phyloP scores from a whole-genome alignment of 2,888 invertebrate genomes.

The Philopedon plagiatum region DNA sequence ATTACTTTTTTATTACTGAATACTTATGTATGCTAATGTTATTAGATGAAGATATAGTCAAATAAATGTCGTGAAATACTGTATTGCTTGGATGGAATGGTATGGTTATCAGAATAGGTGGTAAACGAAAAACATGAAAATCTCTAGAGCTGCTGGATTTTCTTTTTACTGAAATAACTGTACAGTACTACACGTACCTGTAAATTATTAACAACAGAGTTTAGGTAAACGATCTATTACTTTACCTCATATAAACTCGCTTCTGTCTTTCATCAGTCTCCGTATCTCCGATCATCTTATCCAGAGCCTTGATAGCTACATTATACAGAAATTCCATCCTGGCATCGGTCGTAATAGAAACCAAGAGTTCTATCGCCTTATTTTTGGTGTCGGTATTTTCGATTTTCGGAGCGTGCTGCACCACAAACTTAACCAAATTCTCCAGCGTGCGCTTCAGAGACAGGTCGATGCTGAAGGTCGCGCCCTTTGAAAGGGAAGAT shows the following conservation, averaged over 20 bases:
- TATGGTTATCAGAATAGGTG: too few species aligned
- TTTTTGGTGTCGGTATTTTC: conserved; percentile 77
- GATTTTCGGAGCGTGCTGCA: conserved; percentile 74
- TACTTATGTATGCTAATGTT: too few species aligned
- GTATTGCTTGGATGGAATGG: too few species aligned
- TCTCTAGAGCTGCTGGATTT: too few species aligned
- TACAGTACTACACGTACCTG: too few species aligned
- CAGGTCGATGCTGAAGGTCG: conserved; percentile 73
- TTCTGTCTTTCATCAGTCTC: conserved; percentile 79
- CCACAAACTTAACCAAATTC: conserved; percentile 76
- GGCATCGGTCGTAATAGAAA: conserved; percentile 84
- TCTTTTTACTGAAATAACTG: too few species aligned
- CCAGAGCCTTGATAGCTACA: conserved; percentile 75
- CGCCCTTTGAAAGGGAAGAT: conserved; percentile 75
- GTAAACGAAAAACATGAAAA: too few species aligned
- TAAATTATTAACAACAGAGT: too few species aligned
- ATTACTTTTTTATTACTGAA: too few species aligned
- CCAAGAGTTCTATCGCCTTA: conserved; percentile 78
- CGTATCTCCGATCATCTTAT: conserved; percentile 75
- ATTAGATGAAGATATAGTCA: too few species aligned
- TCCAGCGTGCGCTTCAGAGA: conserved; percentile 78
- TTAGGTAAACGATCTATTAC: not conserved
- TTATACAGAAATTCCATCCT: conserved; percentile 83
- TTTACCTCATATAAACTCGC: conserved; percentile 65
- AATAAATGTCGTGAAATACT: too few species aligned